A percentile compares a stretch with the other conserved stretches of the same genome.
phyloP scores from a whole-genome alignment of 37 sponge, comb jelly and placozoan genomes.

The Diacarnus erythraeanus region DNA sequence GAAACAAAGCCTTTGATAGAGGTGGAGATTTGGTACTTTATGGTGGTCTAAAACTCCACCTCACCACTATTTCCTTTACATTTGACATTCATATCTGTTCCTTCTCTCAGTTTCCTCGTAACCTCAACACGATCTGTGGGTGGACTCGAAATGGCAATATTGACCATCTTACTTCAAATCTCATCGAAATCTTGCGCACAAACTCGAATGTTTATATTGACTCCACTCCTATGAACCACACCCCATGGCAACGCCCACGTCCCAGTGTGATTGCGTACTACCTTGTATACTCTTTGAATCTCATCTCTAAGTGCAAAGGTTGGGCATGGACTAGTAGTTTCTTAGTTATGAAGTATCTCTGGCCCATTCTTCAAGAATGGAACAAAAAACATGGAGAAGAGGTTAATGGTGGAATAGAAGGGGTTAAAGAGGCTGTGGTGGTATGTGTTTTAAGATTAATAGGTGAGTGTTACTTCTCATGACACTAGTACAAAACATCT shows the following conservation, averaged over 20 bases:
- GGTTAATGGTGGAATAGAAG: neutral
- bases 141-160: slow-evolving; percentile 7
- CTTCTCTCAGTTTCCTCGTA: neutral
- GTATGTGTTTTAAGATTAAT: slow-evolving; percentile 48
- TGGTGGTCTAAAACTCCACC: too few species aligned
- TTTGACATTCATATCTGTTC: too few species aligned
- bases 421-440: slow-evolving; percentile 44
- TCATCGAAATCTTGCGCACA: slow-evolving; percentile 34
- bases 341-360: slow-evolving; percentile 44
- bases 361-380: slow-evolving; percentile 66
- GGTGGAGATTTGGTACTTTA: neutral
- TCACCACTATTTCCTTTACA: neutral
- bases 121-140: slow-evolving; percentile 11
- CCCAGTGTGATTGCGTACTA: slow-evolving; percentile 43
- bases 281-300: slow-evolving; percentile 32
- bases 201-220: slow-evolving; percentile 35
- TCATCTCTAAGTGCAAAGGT: slow-evolving; percentile 32
- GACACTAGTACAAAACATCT: too few species aligned
- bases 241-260: slow-evolving; percentile 37
- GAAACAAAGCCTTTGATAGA: too few species aligned
- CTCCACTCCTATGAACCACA: neutral
- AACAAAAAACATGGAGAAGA: slow-evolving; percentile 12
- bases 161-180: neutral
- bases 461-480: too few species aligned
- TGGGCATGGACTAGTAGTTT: slow-evolving; percentile 66